Conservation (phyloP, 2,113 vertebrate species). For the Coreoperca whiteheadi region DNA sequence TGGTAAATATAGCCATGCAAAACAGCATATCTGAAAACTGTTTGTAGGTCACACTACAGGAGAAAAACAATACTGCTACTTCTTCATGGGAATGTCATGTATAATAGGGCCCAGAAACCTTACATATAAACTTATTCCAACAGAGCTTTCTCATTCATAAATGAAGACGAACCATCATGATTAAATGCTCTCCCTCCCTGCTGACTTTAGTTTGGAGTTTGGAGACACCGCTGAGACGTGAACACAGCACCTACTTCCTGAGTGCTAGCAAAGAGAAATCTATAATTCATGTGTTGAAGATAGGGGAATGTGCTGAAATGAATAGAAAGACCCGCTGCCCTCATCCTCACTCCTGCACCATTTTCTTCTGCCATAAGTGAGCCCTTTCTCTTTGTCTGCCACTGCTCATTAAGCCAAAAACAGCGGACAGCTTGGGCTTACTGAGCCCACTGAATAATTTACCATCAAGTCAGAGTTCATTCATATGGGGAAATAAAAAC, state of each 20-base stretch:
- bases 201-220: conserved; percentile 49
- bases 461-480: conserved; percentile 31
- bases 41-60: neutral
- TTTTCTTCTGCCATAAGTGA: conserved; percentile 59
- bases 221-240: conserved; percentile 53
- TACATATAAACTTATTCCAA: conserved; percentile 55
- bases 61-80: conserved; percentile 12
- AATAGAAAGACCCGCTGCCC: conserved; percentile 56
- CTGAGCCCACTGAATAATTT: conserved; percentile 62
- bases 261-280: conserved; percentile 60
- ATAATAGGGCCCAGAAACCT: conserved; percentile 33
- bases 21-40: neutral
- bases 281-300: conserved; percentile 79
- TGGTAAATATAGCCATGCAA: neutral
- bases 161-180: conserved; percentile 58
- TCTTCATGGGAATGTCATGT: neutral
- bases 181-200: conserved; percentile 54
- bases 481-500: conserved; percentile 41
- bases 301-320: conserved; percentile 69
- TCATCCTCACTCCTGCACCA: conserved; percentile 58
- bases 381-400: conserved; percentile 60
- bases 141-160: conserved; percentile 64
- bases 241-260: conserved; percentile 63
- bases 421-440: conserved; percentile 28
- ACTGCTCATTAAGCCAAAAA: conserved; percentile 68